These are phyloP conservation scores for Leptoclinus maculatus DNA, from an alignment of 2,797 vertebrate species.

Conservation along the genomic window DNA sequence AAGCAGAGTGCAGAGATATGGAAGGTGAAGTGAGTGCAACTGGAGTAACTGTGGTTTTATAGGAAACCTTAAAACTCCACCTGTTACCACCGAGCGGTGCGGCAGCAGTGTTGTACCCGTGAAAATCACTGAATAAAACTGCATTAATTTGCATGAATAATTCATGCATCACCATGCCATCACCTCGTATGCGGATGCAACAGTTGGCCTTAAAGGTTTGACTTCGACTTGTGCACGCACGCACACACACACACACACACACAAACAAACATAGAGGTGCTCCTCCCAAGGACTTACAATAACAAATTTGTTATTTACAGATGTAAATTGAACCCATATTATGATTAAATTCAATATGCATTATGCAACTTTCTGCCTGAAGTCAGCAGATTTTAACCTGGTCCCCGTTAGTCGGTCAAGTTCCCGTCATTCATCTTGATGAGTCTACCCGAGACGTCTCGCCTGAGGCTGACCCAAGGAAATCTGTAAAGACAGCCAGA, in stretches of 20 bases:
- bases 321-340: not conserved
- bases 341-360: conserved; percentile 21
- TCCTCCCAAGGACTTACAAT: conserved; percentile 2
- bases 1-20: not conserved
- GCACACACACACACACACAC: not conserved
- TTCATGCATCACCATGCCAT: conserved; percentile 20
- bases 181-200: conserved; percentile 3
- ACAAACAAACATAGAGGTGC: not conserved
- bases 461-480: conserved; percentile 50
- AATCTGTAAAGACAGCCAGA: conserved; percentile 40
- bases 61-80: conserved; percentile 21
- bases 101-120: conserved; percentile 46
- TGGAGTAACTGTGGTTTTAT: not conserved
- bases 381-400: conserved; percentile 14
- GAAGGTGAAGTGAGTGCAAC: not conserved
- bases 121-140: conserved; percentile 62
- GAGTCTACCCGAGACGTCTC: conserved; percentile 33
- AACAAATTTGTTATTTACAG: conserved; percentile 11
- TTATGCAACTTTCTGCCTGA: not conserved
- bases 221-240: conserved; percentile 11
- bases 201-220: conserved; percentile 40
- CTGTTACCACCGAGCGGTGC: conserved; percentile 25
- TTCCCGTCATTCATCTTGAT: conserved; percentile 46
- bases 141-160: conserved; percentile 49
- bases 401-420: conserved; percentile 33